These are phyloP conservation scores for Equus quagga DNA, from an alignment of 2,113 vertebrate genomes.

Conservation along the genomic window DNA sequence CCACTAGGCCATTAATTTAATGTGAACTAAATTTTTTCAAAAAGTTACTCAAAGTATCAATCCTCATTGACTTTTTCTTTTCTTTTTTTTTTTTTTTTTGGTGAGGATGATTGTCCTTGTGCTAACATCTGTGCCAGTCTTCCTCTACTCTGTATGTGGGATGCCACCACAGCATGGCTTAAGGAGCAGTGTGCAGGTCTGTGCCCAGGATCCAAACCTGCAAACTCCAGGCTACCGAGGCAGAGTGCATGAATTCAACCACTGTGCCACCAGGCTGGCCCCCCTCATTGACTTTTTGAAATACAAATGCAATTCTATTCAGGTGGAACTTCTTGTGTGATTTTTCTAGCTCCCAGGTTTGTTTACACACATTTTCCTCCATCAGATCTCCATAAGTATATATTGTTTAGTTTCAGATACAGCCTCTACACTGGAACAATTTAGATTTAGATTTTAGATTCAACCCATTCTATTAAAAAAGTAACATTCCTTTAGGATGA, in stretches of 20 bases:
- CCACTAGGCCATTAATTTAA: background rate
- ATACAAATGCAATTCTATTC: background rate
- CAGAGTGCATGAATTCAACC: no score
- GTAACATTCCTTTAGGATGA: background rate
- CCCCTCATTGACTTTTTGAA: background rate
- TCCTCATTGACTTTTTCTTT: background rate
- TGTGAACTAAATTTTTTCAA: background rate
- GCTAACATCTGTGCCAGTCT: no score
- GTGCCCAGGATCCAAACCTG: no score
- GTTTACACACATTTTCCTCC: background rate
- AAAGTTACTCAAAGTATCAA: background rate
- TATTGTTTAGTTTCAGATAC: background rate
- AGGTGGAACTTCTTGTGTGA: background rate
- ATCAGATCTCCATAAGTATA: background rate
- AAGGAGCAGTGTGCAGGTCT: no score
- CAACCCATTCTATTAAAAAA: background rate
- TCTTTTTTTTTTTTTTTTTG: no score
- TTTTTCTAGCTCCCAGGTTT: background rate
- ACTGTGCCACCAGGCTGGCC: no score
- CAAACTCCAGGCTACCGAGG: no score
- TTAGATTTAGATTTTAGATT: background rate
- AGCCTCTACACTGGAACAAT: background rate
- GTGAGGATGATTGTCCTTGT: no score
- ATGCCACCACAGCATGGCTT: no score
- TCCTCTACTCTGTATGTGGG: no score